Evolutionary conservation across 1,140 invertebrate species (phyloP), one percentile per base, ranked within the genome.

Genomic region (Bombus vancouverensis): DNA sequence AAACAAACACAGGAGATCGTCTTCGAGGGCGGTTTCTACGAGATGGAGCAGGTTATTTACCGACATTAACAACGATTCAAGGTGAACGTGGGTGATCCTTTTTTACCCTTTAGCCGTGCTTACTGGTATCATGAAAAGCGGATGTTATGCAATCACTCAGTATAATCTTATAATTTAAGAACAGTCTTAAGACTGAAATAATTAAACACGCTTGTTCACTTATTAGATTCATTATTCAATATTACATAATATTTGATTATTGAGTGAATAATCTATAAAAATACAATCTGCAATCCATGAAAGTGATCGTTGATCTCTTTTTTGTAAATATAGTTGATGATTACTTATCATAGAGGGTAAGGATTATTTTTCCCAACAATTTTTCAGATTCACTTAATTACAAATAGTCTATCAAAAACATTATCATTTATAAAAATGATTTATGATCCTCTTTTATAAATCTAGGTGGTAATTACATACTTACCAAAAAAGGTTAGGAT

Each of bases 1-100:
- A 91, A 88, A 81, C 62, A 81, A 81, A 66, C 87, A 75, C 65
- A 83, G 32, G 34, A 66, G 32, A 86, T n/a, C 28, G n/a, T n/a
- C 25, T 71, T 70, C 47, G 47, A 47, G 53, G 39, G 71, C 39
- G 47, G 25, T 86, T 75, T 85, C 10, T 28, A 12, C 39, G 28
- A 32, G 53, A 72, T 42, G 37, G 44, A 62, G 25, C 22, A 28
- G 37, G 18, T 78, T 78, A 18, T 42, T 78, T 15, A 59, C 37
- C 25, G 39, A 42, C 44, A 71, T 47, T 18, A 37, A 1, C 25
- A 47, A 84, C 25, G 25, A 79, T 71, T 62, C 66, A 62, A 80
- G 68, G 32, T 37, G 53, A 78, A 84, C 75, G 62, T 34, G 62
- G 75, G 47, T 77, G 37, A 84, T 71, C 13, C 22, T 78, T 32